A percentile compares a stretch with the other conserved stretches of the same genome.
Evolutionary conservation across 2,888 invertebrate genomes (phyloP).

Genomic region (Napeogenes sylphis): DNA sequence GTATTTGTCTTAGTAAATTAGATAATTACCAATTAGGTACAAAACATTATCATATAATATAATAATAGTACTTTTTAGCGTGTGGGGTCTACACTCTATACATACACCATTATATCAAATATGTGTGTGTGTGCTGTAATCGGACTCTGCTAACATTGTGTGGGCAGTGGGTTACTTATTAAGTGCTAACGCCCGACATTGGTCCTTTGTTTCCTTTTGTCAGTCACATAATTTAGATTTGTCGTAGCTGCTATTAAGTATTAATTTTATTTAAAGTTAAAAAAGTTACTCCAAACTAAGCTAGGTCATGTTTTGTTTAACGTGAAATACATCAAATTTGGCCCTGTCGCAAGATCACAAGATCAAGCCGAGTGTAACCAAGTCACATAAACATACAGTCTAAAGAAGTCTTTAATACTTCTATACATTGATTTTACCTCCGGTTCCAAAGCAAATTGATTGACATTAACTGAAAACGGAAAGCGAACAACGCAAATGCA

Average conservation of each 20-base stretch:
- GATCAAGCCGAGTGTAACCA: too few species aligned
- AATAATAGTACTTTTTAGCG: not conserved
- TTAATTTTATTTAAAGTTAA: too few species aligned
- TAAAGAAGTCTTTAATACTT: too few species aligned
- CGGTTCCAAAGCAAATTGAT: slow-evolving; percentile 1
- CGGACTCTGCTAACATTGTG: slow-evolving; percentile 26
- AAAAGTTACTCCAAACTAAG: too few species aligned
- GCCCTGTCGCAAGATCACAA: too few species aligned
- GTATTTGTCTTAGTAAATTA: too few species aligned
- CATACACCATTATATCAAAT: not conserved
- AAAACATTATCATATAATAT: too few species aligned
- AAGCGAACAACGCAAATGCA: slow-evolving; percentile 14
- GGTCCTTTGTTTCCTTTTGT: slow-evolving; percentile 18
- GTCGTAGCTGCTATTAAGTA: too few species aligned
- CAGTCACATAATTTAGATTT: not conserved
- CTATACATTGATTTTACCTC: too few species aligned
- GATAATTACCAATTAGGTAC: too few species aligned
- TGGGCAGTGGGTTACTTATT: slow-evolving; percentile 18
- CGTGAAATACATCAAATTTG: too few species aligned
- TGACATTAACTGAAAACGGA: not conserved
- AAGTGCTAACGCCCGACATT: slow-evolving; percentile 27
- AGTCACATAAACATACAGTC: too few species aligned
- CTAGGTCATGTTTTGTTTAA: not conserved
- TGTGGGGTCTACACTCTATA: not conserved
- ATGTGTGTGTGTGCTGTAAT: slow-evolving; percentile 9